phyloP scores from a whole-genome alignment of 1,140 invertebrate genomes.

The Caenorhabditis brenneri region DNA sequence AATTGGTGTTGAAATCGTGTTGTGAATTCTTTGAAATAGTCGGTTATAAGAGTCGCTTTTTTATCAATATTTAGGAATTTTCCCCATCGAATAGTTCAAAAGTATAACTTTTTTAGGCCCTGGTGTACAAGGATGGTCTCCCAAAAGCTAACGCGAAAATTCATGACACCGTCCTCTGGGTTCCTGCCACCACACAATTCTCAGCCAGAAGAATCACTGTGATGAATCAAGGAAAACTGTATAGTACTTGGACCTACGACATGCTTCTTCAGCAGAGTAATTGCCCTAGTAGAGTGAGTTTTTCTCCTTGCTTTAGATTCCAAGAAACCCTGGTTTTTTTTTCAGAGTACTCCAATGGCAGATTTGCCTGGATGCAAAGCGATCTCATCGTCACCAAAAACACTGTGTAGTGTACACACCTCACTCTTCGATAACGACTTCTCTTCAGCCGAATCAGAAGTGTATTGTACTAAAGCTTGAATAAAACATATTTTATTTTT shows the following conservation, averaged over 20 bases:
- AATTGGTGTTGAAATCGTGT: no score
- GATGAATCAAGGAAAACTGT: conserved; percentile 29
- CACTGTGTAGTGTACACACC: neutral
- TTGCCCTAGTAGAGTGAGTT: neutral
- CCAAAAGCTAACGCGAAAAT: conserved; percentile 4
- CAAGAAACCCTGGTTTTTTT: neutral
- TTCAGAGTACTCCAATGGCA: neutral
- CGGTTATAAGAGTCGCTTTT: no score
- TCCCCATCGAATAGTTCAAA: no score
- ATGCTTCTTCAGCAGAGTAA: conserved; percentile 13
- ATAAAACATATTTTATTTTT: neutral
- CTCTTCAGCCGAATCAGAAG: neutral
- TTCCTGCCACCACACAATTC: conserved; percentile 3
- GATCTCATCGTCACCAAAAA: conserved; percentile 12
- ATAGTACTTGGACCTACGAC: conserved; percentile 10
- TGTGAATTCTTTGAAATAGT: no score
- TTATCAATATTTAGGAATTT: no score
- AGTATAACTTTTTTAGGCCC: neutral
- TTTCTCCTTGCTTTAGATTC: neutral
- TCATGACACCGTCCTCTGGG: neutral
- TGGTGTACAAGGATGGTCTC: neutral
- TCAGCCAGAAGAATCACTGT: conserved; percentile 23
- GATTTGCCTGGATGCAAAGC: neutral
- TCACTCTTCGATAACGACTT: neutral
- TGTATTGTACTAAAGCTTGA: conserved; percentile 22